Percentiles rank a stretch among this genome's conserved stretches.
Conservation (phyloP, 2,888 invertebrate genomes). For the Eilema griseolum region DNA sequence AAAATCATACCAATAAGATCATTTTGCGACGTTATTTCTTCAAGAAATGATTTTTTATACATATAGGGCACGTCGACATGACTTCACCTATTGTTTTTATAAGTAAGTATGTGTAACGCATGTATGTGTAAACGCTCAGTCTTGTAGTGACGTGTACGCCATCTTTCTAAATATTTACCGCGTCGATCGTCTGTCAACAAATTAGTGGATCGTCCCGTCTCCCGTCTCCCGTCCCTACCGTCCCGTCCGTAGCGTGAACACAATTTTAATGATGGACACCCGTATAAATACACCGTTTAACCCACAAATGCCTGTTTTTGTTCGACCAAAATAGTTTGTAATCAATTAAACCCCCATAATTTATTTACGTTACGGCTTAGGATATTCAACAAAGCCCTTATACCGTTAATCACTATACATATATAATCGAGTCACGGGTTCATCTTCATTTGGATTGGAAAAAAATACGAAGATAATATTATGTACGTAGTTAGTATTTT, state of each 20-base stretch:
- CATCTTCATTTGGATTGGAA: background rate
- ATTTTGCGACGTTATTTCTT: too few species aligned
- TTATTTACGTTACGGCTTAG: slow-evolving; percentile 18
- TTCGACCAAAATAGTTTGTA: slow-evolving; percentile 27
- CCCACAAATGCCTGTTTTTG: slow-evolving; percentile 20
- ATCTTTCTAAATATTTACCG: slow-evolving; percentile 47
- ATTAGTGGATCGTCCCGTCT: slow-evolving; percentile 51
- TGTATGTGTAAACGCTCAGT: background rate
- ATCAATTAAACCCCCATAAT: slow-evolving; percentile 28
- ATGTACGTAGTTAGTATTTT: too few species aligned
- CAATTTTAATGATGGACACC: slow-evolving; percentile 32
- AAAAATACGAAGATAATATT: too few species aligned
- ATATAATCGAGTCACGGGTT: background rate
- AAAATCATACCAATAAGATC: too few species aligned
- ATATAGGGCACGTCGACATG: too few species aligned
- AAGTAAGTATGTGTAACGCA: background rate
- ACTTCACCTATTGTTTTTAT: background rate
- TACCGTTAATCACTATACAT: background rate
- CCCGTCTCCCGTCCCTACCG: too few species aligned
- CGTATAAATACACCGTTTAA: slow-evolving; percentile 29
- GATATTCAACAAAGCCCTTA: background rate
- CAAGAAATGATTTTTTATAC: too few species aligned
- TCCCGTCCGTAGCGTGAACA: slow-evolving; percentile 27
- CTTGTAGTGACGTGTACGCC: background rate
- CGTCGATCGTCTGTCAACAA: slow-evolving; percentile 60